Percentiles rank a stretch among this genome's conserved stretches.
phyloP scores from a whole-genome alignment of 2,797 vertebrate genomes.

The Alauda arvensis region DNA sequence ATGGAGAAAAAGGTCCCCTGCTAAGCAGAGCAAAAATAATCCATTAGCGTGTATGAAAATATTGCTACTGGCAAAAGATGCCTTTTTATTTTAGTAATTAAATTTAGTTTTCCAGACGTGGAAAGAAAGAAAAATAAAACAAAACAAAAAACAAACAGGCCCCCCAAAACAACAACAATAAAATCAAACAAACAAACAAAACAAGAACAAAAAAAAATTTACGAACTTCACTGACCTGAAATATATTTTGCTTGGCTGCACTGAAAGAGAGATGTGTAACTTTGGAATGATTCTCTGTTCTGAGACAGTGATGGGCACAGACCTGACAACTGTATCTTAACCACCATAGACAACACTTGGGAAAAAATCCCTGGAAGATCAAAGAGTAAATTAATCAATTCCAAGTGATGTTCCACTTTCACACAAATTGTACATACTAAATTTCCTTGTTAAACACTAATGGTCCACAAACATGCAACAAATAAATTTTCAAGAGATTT shows the following conservation, averaged over 20 bases:
- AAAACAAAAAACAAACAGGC: background rate
- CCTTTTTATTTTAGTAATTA: background rate
- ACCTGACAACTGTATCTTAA: background rate
- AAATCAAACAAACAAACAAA: no score
- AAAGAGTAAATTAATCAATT: background rate
- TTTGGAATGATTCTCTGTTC: background rate
- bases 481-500: background rate
- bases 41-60: constrained; percentile 15
- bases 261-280: background rate
- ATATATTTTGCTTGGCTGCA: background rate
- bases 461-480: background rate
- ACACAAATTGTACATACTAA: no score
- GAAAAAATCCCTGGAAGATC: background rate
- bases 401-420: background rate
- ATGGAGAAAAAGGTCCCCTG: constrained; percentile 5
- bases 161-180: no score
- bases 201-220: background rate
- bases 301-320: background rate
- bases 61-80: background rate
- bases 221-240: background rate
- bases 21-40: constrained; percentile 41
- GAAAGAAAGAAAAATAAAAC: background rate
- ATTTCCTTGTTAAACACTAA: background rate
- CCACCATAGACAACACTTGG: background rate
- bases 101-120: background rate